Evolutionary conservation across 2,113 vertebrate genomes (phyloP).

Genomic region (Lethenteron camtschaticum): DNA sequence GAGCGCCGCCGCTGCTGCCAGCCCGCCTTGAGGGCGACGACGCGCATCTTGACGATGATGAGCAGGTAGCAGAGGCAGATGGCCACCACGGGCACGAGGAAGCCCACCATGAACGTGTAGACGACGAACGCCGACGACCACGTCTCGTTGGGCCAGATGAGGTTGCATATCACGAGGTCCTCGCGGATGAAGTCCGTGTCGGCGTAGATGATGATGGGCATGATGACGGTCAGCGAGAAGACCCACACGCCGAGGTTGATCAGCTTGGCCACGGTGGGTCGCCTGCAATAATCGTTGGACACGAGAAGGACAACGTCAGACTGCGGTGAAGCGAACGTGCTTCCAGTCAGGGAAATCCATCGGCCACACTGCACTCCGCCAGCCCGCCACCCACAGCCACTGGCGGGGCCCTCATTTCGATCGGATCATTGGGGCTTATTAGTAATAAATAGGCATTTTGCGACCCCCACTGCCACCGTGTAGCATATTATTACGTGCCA

Average conservation of each 20-base stretch:
- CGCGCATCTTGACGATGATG: slow-evolving; percentile 59
- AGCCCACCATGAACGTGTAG: slow-evolving; percentile 63
- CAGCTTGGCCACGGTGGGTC: slow-evolving; percentile 56
- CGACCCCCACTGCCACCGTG: too few species aligned
- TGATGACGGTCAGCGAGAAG: slow-evolving; percentile 51
- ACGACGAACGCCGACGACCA: slow-evolving; percentile 61
- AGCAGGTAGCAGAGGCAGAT: slow-evolving; percentile 68
- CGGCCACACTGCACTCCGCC: too few species aligned
- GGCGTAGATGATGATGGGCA: slow-evolving; percentile 60
- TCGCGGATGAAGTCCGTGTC: slow-evolving; percentile 47
- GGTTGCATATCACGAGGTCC: slow-evolving; percentile 56
- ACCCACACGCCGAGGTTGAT: slow-evolving; percentile 58
- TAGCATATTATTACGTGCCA: too few species aligned
- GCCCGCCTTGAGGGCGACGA: slow-evolving; percentile 61
- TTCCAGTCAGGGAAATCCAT: too few species aligned
- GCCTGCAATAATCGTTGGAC: slow-evolving; percentile 19
- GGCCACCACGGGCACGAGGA: slow-evolving; percentile 54
- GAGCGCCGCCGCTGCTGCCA: slow-evolving; percentile 68
- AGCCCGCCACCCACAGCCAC: too few species aligned
- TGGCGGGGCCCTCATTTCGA: too few species aligned
- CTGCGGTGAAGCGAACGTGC: too few species aligned
- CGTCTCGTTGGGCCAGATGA: slow-evolving; percentile 55
- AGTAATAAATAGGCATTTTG: too few species aligned
- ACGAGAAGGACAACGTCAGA: slow-evolving; percentile 1
- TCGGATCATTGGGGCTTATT: too few species aligned